Evolutionary conservation across 1,140 invertebrate species (phyloP).

Genomic region (Calycopis cecrops): DNA sequence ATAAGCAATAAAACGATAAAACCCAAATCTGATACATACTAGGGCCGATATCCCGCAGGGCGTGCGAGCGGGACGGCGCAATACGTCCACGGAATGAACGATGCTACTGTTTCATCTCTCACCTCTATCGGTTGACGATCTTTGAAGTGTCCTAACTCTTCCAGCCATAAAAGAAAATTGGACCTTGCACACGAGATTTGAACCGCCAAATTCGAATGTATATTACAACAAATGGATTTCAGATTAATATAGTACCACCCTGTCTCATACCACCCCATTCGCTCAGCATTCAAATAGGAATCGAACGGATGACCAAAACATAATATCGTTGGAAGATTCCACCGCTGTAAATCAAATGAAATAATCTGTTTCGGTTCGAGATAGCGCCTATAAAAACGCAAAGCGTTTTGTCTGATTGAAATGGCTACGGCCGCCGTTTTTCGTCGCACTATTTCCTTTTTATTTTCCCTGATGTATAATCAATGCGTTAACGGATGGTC

Average conservation of each 20-base stretch:
- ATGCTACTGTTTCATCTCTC: conserved; percentile 74
- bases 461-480: conserved; percentile 74
- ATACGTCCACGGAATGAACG: conserved; percentile 67
- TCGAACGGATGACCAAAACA: conserved; percentile 75
- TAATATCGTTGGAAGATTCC: conserved; percentile 73
- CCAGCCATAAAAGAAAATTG: conserved; percentile 52
- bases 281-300: conserved; percentile 74
- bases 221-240: conserved; percentile 71
- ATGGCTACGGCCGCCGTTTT: conserved; percentile 61
- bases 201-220: conserved; percentile 53
- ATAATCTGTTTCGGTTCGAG: conserved; percentile 71
- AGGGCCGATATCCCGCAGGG: conserved; percentile 63
- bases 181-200: conserved; percentile 46
- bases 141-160: conserved; percentile 68
- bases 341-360: conserved; percentile 73
- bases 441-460: conserved; percentile 64
- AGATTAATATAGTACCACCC: conserved; percentile 74
- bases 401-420: conserved; percentile 74
- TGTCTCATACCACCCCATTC: conserved; percentile 66
- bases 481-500: conserved; percentile 72
- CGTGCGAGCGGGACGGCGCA: conserved; percentile 53
- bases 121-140: conserved; percentile 69
- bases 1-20: conserved; percentile 75
- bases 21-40: conserved; percentile 75
- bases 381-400: conserved; percentile 73